Conservation (phyloP, 2,113 vertebrate species). For the Sisor rabdophorus region DNA sequence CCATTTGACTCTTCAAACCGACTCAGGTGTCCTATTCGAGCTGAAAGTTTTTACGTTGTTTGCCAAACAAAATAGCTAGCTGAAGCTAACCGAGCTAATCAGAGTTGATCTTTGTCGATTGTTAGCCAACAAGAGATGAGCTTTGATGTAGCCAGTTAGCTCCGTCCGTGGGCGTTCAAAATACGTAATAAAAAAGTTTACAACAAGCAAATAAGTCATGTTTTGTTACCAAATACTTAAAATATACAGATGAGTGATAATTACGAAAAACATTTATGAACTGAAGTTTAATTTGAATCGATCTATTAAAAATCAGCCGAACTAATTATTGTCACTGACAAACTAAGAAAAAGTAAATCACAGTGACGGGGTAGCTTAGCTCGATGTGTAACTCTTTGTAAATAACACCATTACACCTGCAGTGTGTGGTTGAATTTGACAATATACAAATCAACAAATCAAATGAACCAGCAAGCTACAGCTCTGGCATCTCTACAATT, state of each 20-base stretch:
- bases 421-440: not conserved
- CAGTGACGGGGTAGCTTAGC: not conserved
- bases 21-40: not conserved
- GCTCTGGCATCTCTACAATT: not conserved
- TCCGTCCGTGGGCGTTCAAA: not conserved
- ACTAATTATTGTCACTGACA: not conserved
- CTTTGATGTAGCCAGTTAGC: constrained; percentile 3
- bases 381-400: not conserved
- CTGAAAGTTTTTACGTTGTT: constrained; percentile 39
- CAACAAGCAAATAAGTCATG: not conserved
- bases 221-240: no score
- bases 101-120: constrained; percentile 33
- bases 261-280: not conserved
- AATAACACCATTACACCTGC: not conserved
- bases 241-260: not conserved
- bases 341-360: not conserved
- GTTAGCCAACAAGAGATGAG: constrained; percentile 27
- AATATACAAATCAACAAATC: not conserved
- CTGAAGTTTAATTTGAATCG: not conserved
- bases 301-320: not conserved
- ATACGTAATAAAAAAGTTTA: not conserved
- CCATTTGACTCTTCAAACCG: no score
- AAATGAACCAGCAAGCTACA: not conserved
- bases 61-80: constrained; percentile 48
- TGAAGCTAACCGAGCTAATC: constrained; percentile 57